Conservation (phyloP, 2,797 vertebrate species). For the Sebastes minor region DNA sequence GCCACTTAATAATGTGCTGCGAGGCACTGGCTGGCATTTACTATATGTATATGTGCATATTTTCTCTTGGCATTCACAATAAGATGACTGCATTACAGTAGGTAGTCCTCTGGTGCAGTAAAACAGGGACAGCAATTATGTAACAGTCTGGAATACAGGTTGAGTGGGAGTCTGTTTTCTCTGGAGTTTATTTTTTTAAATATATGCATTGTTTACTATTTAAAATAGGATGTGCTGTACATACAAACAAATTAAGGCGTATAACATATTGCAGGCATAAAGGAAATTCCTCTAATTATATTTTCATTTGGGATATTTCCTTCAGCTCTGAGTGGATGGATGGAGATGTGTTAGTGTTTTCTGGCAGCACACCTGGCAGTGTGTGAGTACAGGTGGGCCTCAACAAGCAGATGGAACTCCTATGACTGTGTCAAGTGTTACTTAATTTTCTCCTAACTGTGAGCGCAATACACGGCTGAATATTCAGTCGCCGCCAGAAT, state of each 20-base stretch:
- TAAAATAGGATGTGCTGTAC: not conserved
- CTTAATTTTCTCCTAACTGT: constrained; percentile 37
- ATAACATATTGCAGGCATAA: constrained; percentile 4
- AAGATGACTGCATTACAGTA: constrained; percentile 22
- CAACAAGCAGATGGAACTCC: constrained; percentile 49
- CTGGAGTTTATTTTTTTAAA: constrained; percentile 16
- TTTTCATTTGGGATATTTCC: constrained; percentile 14
- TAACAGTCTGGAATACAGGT: constrained; percentile 48
- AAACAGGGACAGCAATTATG: constrained; percentile 39
- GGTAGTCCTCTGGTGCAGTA: constrained; percentile 28
- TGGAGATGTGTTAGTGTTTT: constrained; percentile 19
- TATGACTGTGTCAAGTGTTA: constrained; percentile 57
- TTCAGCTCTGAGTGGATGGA: constrained; percentile 27
- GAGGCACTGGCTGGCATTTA: not conserved
- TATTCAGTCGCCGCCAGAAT: constrained; percentile 32
- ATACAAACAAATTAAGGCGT: constrained; percentile 2
- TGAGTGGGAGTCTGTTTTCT: constrained; percentile 42
- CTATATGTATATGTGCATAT: not conserved
- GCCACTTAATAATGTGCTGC: not conserved
- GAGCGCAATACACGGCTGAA: constrained; percentile 11
- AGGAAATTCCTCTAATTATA: constrained; percentile 2
- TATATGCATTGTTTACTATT: not conserved
- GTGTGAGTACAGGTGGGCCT: constrained; percentile 44
- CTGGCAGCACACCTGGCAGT: constrained; percentile 43
- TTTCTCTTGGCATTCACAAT: constrained; percentile 17